Base-by-base conservation (phyloP, 2,797 vertebrate species). In the Alectoris magna region DNA sequence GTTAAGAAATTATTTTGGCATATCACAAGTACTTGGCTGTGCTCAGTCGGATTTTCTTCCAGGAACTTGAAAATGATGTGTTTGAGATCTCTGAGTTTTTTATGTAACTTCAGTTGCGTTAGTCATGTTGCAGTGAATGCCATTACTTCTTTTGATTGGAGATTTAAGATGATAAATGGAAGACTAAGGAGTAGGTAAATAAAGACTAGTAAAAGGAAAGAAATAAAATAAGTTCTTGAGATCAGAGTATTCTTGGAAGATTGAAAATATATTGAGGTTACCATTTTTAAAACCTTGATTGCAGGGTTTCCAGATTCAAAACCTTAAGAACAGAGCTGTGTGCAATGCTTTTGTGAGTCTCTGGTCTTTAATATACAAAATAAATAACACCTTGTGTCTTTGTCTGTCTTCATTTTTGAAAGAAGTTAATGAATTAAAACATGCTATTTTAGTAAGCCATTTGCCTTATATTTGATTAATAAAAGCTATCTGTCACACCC, bases 1-100 rank as follows among this genome's bases (percentile, higher is more conserved):
- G 31, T 84, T 59, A 41, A 39, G 58, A 93, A 94, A 60, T 92
- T 94, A 55, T 43, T 93, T 11, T 69, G 26, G 53, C 67, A 71
- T 14, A 70, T 39, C 10, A 75, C 55, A 96, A 53, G 44, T 6
- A 38, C 53, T 43, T 93, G 68, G 16, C 7, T 85, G 39, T 13
- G 44, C 9, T 93, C 58, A 27, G 46, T 79, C 59, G 86, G 43
- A 48, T 93, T 79, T 92, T 93, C n/a, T 62, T 51, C 58, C 26
- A 79, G 59, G 48, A 70, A 68, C 55, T 80, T 70, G 64, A 91
- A 87, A 80, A 34, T 7, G 24, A 10, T 31, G 10, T 80, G 19
- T 64, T 74, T 88, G 59, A 93, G 31, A 36, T 77, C 41, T 53
- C n/a, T 78, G 29, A 23, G 10, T 39, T 90, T 87, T 91, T 84